Evolutionary conservation across 2,888 invertebrate species (phyloP), one percentile per base, ranked within the genome.

Genomic region (Xestia sexstrigata): DNA sequence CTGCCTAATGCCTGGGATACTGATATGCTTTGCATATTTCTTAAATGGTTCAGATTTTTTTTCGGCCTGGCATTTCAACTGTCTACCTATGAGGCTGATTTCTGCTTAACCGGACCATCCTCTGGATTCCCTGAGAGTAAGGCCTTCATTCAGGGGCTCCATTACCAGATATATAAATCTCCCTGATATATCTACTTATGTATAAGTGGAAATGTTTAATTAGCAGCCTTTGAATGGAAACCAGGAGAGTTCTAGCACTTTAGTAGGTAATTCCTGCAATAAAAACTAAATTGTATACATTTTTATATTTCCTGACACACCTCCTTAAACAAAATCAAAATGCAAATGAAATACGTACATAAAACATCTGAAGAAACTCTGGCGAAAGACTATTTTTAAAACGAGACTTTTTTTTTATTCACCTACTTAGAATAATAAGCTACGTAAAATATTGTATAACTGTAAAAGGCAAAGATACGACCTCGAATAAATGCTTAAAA

Each of bases 261-360:
- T 9, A 65, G 9, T 39, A n/a, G n/a, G n/a, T n/a, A 52, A 39
- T 73, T 67, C 67, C 52, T 73, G 72, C 11, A 42, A 67, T 23
- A 26, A 52, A 42, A 17, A 20, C 5, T 30, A 45, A 35, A 72
- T 63, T 63, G 2, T 3, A 20, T 20, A 49, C 4, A 13, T 42
- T 15, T n/a, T 23, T 60, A n/a, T 42, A 35, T 65, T 60, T 49
- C 39, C 60, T 74, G 55, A 35, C 60, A 71, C 74, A 70, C 70
- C 70, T 74, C 58, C 35, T 35, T 15, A 6, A 9, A 42, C n/a
- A 42, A 58, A 15, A 65, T 20, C 5, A 42, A 72, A 52, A 73
- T 35, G 9, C 26, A 39, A 60, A 70, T 49, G 1, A 62, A 26
- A 71, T 30, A 68, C 23, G 52, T 17, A n/a, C 17, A 15, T 26